These are phyloP conservation scores for Drosophila quadrilineata DNA, from an alignment of 1,140 invertebrate genomes.

Conservation along the genomic window DNA sequence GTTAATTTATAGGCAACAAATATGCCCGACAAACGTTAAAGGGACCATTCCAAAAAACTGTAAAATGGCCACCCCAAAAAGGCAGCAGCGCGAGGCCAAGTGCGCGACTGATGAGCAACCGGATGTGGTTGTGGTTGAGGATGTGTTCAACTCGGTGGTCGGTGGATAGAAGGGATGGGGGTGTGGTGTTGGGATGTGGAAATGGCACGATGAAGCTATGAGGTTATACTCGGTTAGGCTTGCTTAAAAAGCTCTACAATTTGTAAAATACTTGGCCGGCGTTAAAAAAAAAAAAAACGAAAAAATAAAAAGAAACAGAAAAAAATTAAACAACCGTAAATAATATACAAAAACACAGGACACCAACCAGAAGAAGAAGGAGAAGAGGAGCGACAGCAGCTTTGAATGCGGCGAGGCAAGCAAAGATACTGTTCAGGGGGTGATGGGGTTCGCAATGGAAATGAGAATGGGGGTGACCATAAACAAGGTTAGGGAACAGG, in stretches of 20 bases:
- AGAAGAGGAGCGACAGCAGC: conserved; percentile 42
- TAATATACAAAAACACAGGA: too few relatives aligned
- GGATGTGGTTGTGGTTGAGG: not conserved
- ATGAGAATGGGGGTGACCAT: not conserved
- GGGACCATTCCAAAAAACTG: not conserved
- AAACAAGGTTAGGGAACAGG: not conserved
- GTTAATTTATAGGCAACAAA: conserved; percentile 70
- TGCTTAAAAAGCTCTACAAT: conserved; percentile 71
- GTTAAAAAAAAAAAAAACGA: conserved; percentile 29
- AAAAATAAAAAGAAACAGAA: conserved; percentile 8
- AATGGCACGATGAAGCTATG: not conserved
- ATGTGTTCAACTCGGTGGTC: too few relatives aligned
- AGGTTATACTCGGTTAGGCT: conserved; percentile 30
- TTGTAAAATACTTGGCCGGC: conserved; percentile 62
- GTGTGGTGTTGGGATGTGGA: not conserved
- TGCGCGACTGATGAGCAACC: not conserved
- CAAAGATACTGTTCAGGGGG: not conserved
- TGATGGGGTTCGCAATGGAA: not conserved
- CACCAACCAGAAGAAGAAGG: conserved; percentile 51
- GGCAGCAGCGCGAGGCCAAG: conserved; percentile 49
- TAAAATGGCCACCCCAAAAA: conserved; percentile 26
- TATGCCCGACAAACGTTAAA: conserved; percentile 58
- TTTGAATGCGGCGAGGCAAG: not conserved
- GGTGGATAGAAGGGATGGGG: not conserved
- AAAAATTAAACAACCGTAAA: conserved; percentile 69